These are phyloP conservation scores for Anguilla megastoma DNA, from an alignment of 2,797 vertebrate genomes.

Conservation along the genomic window DNA sequence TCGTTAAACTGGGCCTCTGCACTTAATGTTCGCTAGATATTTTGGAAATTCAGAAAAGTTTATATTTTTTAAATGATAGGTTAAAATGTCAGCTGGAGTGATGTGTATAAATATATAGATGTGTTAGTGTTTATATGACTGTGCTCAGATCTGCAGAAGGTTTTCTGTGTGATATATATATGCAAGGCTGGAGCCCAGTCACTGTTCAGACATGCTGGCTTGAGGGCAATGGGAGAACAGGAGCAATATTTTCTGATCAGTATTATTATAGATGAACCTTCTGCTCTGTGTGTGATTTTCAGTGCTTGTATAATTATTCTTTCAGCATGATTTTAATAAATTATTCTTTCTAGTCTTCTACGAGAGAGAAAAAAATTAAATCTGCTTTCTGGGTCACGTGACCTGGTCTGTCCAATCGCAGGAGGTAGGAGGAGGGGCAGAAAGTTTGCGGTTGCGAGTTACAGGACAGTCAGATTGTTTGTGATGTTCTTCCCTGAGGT, in stretches of 20 bases:
- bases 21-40: background rate
- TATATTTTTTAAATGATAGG: slow-evolving; percentile 18
- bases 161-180: background rate
- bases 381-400: slow-evolving; percentile 2
- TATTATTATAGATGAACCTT: background rate
- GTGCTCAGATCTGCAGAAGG: background rate
- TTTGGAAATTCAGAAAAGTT: background rate
- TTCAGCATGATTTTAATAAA: background rate
- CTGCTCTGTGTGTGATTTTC: slow-evolving; percentile 5
- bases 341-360: background rate
- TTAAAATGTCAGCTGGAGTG: background rate
- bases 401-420: background rate
- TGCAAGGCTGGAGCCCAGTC: background rate
- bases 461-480: background rate
- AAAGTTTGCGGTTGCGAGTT: background rate
- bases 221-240: background rate
- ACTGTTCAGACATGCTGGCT: background rate
- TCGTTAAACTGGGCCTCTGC: background rate
- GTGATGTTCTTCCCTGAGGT: background rate
- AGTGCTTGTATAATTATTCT: background rate
- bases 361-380: background rate
- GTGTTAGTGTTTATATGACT: slow-evolving; percentile 15
- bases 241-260: background rate
- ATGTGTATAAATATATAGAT: slow-evolving; percentile 3
- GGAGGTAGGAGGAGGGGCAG: background rate